Evolutionary conservation across 2,797 vertebrate species (phyloP), one percentile per base, ranked within the genome.

Genomic region (Loris lydekkerianus): DNA sequence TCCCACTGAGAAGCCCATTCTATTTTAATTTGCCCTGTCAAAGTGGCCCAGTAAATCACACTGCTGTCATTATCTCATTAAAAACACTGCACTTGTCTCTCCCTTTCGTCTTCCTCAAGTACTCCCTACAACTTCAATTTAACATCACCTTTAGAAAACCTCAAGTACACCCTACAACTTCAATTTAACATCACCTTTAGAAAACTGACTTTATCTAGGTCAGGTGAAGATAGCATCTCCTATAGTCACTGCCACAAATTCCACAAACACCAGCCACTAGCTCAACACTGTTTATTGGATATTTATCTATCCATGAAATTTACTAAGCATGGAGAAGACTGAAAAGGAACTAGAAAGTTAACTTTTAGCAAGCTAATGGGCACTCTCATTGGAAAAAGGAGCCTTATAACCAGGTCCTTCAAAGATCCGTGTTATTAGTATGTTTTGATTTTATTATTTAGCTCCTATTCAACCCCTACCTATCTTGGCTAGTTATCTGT

Each of bases 11-110:
- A 97, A 96, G 49, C 80, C 87, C 67, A 89, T 96, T 97, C 96
- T 96, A 84, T 91, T 97, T 96, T 95, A 97, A 97, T 97, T 97
- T 95, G 86, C 83, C 86, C 89, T 87, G 93, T 97, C 94, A 97
- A 97, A 97, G 80, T 91, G 83, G 94, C 93, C 96, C 94, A 93
- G 91, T 95, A 95, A 97, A 93, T 96, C 86, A 96, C 61, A 76
- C 18, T n/a, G 21, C 72, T 93, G 80, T 95, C 94, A 85, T 96
- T 97, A 96, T 96, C 80, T 93, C 93, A 95, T 96, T 96, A 96
- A 97, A 97, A 97, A 89, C 87, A 77, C 61, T 85, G 73, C 58
- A 43, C 65, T 86, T 86, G 40, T 87, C 96, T 91, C 88, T 86
- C 76, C 58, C 31, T 89, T 92, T 85, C 65, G 34, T 86, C 73